Base-by-base conservation (phyloP, 1,140 invertebrate genomes). In the Drosophila bocqueti region DNA sequence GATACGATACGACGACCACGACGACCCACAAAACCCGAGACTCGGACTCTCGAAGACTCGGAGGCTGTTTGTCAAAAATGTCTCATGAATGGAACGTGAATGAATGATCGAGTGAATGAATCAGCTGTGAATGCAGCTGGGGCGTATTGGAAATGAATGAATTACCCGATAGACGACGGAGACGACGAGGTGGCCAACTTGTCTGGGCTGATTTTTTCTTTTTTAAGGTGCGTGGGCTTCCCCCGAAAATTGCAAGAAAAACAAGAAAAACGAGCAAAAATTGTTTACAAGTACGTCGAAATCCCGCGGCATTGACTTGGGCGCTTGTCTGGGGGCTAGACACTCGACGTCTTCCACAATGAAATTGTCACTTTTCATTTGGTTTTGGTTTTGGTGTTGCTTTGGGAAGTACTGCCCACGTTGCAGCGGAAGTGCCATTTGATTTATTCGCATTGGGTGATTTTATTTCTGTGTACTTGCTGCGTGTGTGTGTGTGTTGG, bases 361-460 rank as follows among this genome's bases (percentile, higher is more conserved):
- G 81, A 87, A 86, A 76, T 87, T 87, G 79, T 83, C 83, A 86
- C 79, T 83, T 79, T 79, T 86, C 75, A 83, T 82, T 71, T 75
- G 58, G 47, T 34, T 65, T 43, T 24, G 24, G 31, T 34, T 34
- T 34, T 34, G 40, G 40, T 16, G 16, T 16, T 42, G 40, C 16
- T 42, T n/a, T 6, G 29, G 21, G 18, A 52, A 52, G 29, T 26
- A 38, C 66, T n/a, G 55, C 83, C 83, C 76, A 86, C 83, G 64
- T 76, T 36, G 40, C 69, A 86, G 52, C 83, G 83, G 83, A 86
- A 86, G 83, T 86, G 59, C 63, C 83, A 76, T 86, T 86, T 86
- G 76, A 86, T 86, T 87, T 86, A 86, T 87, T 86, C 83, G 76
- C 69, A 82, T 76, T 84, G 59, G 59, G 57, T 77, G 77, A 45